Percentiles rank a stretch among this genome's conserved stretches.
Evolutionary conservation across 2,797 vertebrate species (phyloP).

Genomic region (Centropyge bicolor): DNA sequence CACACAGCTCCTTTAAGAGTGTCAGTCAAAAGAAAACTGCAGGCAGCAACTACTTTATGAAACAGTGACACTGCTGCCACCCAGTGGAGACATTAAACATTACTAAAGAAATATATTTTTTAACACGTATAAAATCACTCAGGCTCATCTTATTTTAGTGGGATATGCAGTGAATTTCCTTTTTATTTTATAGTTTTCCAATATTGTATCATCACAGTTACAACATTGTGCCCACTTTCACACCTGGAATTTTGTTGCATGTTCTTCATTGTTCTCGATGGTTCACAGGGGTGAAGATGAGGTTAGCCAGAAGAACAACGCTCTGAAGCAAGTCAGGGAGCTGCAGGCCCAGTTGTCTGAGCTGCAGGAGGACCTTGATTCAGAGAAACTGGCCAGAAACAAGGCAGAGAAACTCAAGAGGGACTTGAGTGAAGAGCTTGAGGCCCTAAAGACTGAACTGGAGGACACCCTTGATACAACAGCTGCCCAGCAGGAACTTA

Average conservation of each 20-base stretch:
- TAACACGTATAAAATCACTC: background rate
- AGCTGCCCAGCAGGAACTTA: conserved; percentile 96
- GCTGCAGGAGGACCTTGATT: conserved; percentile 97
- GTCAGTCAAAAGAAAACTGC: background rate
- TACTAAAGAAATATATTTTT: background rate
- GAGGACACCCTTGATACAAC: conserved; percentile 98
- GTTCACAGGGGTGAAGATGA: conserved; percentile 93
- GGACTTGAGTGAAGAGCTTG: conserved; percentile 96
- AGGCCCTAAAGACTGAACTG: conserved; percentile 97
- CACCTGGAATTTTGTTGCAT: background rate
- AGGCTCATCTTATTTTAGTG: background rate
- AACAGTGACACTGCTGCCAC: conserved; percentile 58
- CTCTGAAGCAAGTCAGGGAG: conserved; percentile 94
- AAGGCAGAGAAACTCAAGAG: conserved; percentile 98
- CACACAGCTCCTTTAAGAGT: background rate
- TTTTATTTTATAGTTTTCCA: background rate
- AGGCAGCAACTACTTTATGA: background rate
- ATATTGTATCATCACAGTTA: background rate
- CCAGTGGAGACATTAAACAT: conserved; percentile 43
- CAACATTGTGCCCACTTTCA: background rate
- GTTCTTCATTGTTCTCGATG: background rate
- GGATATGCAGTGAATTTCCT: background rate
- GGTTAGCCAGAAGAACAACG: conserved; percentile 93
- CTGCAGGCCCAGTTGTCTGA: conserved; percentile 95
- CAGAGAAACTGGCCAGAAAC: conserved; percentile 93